Conservation (phyloP, 2,888 invertebrate species). For the Baccha elongata region DNA sequence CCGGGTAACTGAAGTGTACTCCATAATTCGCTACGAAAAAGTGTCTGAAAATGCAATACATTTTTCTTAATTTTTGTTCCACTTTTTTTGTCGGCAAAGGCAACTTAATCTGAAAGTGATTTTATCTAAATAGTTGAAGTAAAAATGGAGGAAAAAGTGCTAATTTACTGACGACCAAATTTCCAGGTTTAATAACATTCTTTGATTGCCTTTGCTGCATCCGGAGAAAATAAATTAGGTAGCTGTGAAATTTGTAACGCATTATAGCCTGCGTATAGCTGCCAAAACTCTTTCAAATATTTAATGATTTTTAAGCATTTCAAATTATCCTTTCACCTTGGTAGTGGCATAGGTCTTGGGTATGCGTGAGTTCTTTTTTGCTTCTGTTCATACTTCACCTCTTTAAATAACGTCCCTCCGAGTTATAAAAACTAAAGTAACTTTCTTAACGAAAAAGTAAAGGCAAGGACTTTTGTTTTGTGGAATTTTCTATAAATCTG, state of each 20-base stretch:
- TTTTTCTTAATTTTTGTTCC: conserved; percentile 12
- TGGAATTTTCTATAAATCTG: too few species aligned
- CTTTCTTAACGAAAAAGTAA: too few species aligned
- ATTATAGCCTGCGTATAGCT: conserved; percentile 43
- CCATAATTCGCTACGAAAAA: conserved; percentile 32
- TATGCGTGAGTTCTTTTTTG: too few species aligned
- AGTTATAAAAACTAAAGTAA: too few species aligned
- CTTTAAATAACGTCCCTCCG: too few species aligned
- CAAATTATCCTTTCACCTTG: too few species aligned
- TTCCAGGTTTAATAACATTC: conserved; percentile 55
- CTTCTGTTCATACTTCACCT: too few species aligned
- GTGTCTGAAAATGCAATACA: conserved; percentile 17
- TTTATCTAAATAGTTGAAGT: conserved; percentile 64
- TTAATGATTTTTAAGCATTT: too few species aligned
- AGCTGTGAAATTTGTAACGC: conserved; percentile 46
- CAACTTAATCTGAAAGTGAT: conserved; percentile 25
- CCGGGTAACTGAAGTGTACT: conserved; percentile 38
- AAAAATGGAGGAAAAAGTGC: conserved; percentile 65
- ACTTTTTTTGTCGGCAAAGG: too few species aligned
- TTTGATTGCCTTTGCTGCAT: conserved; percentile 52
- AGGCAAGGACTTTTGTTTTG: too few species aligned
- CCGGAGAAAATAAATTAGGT: conserved; percentile 29
- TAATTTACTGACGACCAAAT: conserved; percentile 71
- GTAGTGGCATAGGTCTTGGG: too few species aligned
- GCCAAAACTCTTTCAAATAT: conserved; percentile 67